Evolutionary conservation across 2,888 invertebrate species (phyloP).

Genomic region (Dinocampus coccinellae): DNA sequence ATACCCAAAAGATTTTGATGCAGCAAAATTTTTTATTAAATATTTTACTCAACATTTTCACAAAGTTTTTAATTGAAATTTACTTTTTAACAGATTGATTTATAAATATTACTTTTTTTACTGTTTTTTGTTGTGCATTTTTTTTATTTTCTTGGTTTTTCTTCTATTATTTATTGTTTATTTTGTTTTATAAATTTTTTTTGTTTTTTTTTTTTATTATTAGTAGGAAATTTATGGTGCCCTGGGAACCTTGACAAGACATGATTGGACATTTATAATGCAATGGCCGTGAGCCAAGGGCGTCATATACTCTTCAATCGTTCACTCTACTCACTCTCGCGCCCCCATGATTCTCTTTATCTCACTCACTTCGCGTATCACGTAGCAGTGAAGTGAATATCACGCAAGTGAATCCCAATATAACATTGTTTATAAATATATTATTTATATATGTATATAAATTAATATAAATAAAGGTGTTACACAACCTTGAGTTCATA

Average conservation of each 20-base stretch:
- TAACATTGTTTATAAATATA: slow-evolving; percentile 49
- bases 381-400: slow-evolving; percentile 50
- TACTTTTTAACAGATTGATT: too few species aligned
- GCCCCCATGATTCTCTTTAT: slow-evolving; percentile 40
- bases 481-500: slow-evolving; percentile 53
- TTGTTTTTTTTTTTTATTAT: background rate
- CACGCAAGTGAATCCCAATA: slow-evolving; percentile 61
- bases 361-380: slow-evolving; percentile 33
- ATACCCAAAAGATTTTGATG: too few species aligned
- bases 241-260: slow-evolving; percentile 58
- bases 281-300: slow-evolving; percentile 4
- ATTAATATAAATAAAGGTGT: slow-evolving; percentile 34
- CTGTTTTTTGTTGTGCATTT: too few species aligned
- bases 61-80: too few species aligned
- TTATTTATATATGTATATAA: slow-evolving; percentile 8
- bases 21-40: too few species aligned
- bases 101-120: too few species aligned
- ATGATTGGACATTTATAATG: slow-evolving; percentile 15
- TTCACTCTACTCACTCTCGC: background rate
- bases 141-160: too few species aligned
- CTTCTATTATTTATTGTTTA: background rate
- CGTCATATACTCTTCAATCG: background rate
- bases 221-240: slow-evolving; percentile 48
- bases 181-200: background rate
- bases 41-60: too few species aligned